A percentile compares a stretch with the other conserved stretches of the same genome.
These are phyloP conservation scores for Gasteruption jaculator DNA, from an alignment of 2,888 invertebrate species.

Conservation along the genomic window DNA sequence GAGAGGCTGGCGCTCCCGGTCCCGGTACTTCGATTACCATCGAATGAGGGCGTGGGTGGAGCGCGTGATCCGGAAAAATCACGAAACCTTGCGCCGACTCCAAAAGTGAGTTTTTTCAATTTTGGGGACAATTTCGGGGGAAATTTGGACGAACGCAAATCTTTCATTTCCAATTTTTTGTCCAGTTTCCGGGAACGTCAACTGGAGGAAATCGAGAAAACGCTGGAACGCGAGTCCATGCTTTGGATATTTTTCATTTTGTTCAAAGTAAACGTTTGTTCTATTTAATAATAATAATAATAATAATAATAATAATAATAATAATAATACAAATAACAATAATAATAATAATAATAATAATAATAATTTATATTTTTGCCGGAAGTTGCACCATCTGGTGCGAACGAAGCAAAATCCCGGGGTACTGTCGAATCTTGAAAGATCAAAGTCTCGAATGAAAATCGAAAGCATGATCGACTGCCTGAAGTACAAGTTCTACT, in stretches of 20 bases:
- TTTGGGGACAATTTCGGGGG: not conserved
- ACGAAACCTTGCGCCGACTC: constrained; percentile 20
- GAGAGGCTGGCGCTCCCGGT: constrained; percentile 34
- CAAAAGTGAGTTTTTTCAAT: constrained; percentile 28
- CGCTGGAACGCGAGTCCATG: constrained; percentile 34
- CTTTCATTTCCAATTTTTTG: constrained; percentile 1
- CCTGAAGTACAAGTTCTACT: constrained; percentile 28
- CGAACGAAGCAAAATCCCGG: constrained; percentile 33
- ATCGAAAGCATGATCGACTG: constrained; percentile 38
- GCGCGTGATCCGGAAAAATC: constrained; percentile 27
- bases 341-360: not conserved
- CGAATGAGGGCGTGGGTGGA: constrained; percentile 28
- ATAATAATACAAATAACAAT: constrained; percentile 3
- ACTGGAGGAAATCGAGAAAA: constrained; percentile 13
- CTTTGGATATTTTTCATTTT: constrained; percentile 38
- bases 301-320: not conserved
- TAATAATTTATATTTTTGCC: constrained; percentile 5
- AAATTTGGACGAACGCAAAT: not conserved
- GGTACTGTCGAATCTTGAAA: constrained; percentile 33
- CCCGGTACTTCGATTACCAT: constrained; percentile 21
- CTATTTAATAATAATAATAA: not conserved
- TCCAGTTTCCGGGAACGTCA: constrained; percentile 27
- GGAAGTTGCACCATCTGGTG: constrained; percentile 37
- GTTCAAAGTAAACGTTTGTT: constrained; percentile 31
- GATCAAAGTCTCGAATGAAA: constrained; percentile 21